Conservation (phyloP, 2,888 invertebrate genomes). For the Tinea trinotella region DNA sequence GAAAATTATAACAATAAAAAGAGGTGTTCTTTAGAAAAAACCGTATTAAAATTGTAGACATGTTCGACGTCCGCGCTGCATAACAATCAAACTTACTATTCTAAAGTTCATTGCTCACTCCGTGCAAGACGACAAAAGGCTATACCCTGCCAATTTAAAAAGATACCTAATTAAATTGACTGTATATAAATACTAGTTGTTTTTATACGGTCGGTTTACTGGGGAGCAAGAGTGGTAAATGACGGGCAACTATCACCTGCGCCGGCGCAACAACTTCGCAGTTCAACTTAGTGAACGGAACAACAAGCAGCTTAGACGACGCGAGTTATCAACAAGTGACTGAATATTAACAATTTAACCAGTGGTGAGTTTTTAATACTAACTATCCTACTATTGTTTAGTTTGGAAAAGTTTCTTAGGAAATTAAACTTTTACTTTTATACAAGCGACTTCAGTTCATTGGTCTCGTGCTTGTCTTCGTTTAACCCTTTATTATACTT, state of each 20-base stretch:
- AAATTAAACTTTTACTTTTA: too few species aligned
- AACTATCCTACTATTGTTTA: too few species aligned
- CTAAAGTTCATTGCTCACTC: constrained; percentile 65
- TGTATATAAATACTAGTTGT: constrained; percentile 3
- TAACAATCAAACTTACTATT: constrained; percentile 49
- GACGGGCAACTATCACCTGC: constrained; percentile 57
- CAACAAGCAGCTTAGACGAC: background rate
- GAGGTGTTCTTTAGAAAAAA: background rate
- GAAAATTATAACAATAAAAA: background rate
- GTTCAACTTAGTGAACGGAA: constrained; percentile 40
- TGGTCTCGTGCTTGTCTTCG: too few species aligned
- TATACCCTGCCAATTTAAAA: constrained; percentile 40
- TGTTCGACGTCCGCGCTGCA: constrained; percentile 25
- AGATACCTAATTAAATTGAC: constrained; percentile 28
- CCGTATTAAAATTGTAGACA: background rate
- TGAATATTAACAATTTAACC: too few species aligned
- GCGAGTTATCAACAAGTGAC: too few species aligned
- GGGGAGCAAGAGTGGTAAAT: constrained; percentile 47
- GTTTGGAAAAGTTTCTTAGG: too few species aligned
- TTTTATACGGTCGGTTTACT: background rate
- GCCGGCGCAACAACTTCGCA: constrained; percentile 50
- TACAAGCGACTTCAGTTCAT: too few species aligned
- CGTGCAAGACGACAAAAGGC: constrained; percentile 21
- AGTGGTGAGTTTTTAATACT: too few species aligned
- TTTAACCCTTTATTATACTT: too few species aligned